Conservation (phyloP, 2,888 invertebrate genomes). For the Caenorhabditis afra region DNA sequence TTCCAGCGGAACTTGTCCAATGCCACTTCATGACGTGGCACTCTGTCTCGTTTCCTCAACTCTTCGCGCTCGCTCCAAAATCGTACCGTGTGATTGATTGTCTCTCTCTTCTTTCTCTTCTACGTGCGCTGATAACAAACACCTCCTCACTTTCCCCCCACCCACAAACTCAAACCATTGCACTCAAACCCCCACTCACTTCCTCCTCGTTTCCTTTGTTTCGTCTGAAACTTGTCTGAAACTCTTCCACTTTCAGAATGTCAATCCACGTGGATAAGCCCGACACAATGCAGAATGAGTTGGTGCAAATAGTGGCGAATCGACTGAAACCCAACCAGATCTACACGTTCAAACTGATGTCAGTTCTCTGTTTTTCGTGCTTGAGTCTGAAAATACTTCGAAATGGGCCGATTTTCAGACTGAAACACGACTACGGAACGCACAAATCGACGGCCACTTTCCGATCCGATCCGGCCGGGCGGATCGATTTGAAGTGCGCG, state of each 20-base stretch:
- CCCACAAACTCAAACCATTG: too few relatives aligned
- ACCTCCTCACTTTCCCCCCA: too few relatives aligned
- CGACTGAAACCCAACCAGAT: slow-evolving; percentile 37
- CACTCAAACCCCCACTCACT: too few relatives aligned
- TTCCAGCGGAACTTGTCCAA: too few relatives aligned
- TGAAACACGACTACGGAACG: slow-evolving; percentile 64
- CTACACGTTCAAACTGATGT: slow-evolving; percentile 60
- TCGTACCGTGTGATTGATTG: too few relatives aligned
- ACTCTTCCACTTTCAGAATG: slow-evolving; percentile 25
- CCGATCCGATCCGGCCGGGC: slow-evolving; percentile 52
- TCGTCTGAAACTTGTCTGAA: not conserved
- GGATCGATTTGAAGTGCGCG: slow-evolving; percentile 46
- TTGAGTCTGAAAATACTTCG: too few relatives aligned
- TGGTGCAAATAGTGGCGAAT: slow-evolving; percentile 50
- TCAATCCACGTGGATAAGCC: slow-evolving; percentile 57
- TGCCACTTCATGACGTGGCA: too few relatives aligned
- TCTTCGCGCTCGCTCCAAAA: too few relatives aligned
- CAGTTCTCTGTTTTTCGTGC: not conserved
- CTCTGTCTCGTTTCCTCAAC: too few relatives aligned
- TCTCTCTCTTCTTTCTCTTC: too few relatives aligned
- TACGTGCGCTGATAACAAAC: too few relatives aligned
- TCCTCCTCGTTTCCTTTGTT: too few relatives aligned
- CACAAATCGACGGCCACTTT: slow-evolving; percentile 60
- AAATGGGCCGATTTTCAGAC: slow-evolving; percentile 28
- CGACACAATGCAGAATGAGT: slow-evolving; percentile 64